Evolutionary conservation across 2,797 vertebrate species (phyloP).

Genomic region (Paedocypris micromegethes): DNA sequence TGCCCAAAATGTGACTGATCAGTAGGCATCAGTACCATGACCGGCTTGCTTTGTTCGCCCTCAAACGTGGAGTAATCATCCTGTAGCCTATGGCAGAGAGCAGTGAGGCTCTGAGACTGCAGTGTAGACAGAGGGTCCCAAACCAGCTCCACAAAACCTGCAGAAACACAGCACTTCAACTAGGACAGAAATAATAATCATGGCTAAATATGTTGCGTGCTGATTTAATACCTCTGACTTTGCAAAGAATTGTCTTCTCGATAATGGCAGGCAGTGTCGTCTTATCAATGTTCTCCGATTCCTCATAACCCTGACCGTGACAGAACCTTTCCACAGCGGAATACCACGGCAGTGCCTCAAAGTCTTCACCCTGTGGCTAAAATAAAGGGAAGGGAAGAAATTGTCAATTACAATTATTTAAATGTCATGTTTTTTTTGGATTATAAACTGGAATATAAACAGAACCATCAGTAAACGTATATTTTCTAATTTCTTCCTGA

Average conservation of each 20-base stretch:
- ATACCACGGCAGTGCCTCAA: conserved; percentile 84
- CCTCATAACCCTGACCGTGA: conserved; percentile 60
- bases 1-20: not conserved
- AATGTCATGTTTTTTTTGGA: too few relatives aligned
- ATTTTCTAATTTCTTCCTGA: too few relatives aligned
- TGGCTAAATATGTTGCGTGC: too few relatives aligned
- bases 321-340: conserved; percentile 79
- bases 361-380: conserved; percentile 60
- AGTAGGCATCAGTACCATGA: conserved; percentile 69
- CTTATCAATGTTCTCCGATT: conserved; percentile 69
- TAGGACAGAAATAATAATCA: not conserved
- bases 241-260: conserved; percentile 80
- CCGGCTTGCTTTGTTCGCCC: conserved; percentile 70
- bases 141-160: conserved; percentile 76
- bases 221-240: conserved; percentile 73
- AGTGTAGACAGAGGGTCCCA: conserved; percentile 86
- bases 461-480: too few relatives aligned
- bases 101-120: conserved; percentile 74
- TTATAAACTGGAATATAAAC: too few relatives aligned
- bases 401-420: not conserved
- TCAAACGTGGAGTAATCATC: conserved; percentile 72
- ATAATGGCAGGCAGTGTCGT: conserved; percentile 73
- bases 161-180: not conserved
- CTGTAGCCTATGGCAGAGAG: conserved; percentile 71
- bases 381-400: conserved; percentile 2